These are phyloP conservation scores for Pseudoatta argentina DNA, from an alignment of 1,140 invertebrate species.

Conservation along the genomic window DNA sequence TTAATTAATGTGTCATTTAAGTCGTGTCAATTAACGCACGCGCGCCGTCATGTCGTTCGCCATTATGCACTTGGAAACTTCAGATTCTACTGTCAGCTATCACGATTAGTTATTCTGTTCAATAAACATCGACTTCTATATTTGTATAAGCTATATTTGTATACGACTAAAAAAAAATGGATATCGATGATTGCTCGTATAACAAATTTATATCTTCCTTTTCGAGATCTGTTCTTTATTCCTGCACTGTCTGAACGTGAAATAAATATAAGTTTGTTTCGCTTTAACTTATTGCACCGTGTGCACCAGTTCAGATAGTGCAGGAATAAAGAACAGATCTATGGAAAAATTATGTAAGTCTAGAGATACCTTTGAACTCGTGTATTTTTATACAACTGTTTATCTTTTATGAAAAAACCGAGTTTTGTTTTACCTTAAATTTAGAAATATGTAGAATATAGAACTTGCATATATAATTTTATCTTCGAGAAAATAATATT, in stretches of 20 bases:
- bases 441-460: background rate
- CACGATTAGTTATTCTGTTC: background rate
- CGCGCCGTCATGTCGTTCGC: background rate
- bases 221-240: too few relatives aligned
- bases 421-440: background rate
- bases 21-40: constrained; percentile 10
- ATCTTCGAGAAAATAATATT: background rate
- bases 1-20: constrained; percentile 36
- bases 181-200: background rate
- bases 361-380: background rate
- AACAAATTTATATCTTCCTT: background rate
- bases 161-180: background rate
- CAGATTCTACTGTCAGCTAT: background rate
- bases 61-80: constrained; percentile 15
- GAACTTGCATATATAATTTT: background rate
- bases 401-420: background rate
- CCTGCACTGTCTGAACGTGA: too few relatives aligned
- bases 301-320: too few relatives aligned
- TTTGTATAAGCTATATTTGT: background rate
- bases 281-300: too few relatives aligned
- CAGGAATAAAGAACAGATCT: too few relatives aligned
- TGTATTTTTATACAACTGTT: background rate
- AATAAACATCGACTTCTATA: constrained; percentile 23
- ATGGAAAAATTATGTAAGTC: background rate
- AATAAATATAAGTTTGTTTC: too few relatives aligned